Percentiles rank a stretch among this genome's conserved stretches.
Evolutionary conservation across 2,113 vertebrate genomes (phyloP).

Genomic region (Echinops telfairi): DNA sequence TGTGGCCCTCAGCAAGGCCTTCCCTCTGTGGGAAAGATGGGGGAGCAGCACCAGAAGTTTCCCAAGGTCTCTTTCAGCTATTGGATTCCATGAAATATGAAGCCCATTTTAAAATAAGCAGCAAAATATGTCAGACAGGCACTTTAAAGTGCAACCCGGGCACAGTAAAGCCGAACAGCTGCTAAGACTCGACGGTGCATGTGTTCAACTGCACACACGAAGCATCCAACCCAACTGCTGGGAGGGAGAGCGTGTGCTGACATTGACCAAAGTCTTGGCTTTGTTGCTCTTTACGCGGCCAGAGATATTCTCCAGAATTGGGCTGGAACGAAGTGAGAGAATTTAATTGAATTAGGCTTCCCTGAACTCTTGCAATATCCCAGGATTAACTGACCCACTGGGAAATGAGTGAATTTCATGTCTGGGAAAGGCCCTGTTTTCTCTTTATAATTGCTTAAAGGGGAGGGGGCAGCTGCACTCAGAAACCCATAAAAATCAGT

Average conservation of each 20-base stretch:
- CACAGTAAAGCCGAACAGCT: constrained; percentile 84
- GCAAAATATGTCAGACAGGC: constrained; percentile 59
- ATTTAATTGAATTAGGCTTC: constrained; percentile 67
- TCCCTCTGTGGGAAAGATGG: neutral
- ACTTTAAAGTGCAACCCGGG: constrained; percentile 66
- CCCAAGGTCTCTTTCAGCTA: constrained; percentile 15
- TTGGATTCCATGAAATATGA: constrained; percentile 42
- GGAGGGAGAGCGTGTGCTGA: constrained; percentile 32
- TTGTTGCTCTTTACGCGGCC: constrained; percentile 26
- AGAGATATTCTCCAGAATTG: neutral
- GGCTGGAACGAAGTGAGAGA: constrained; percentile 1
- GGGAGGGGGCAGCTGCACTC: neutral
- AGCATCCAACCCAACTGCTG: constrained; percentile 60
- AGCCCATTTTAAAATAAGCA: constrained; percentile 66
- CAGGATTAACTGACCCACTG: constrained; percentile 36
- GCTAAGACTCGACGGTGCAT: constrained; percentile 68
- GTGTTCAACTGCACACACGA: constrained; percentile 71
- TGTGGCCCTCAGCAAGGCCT: neutral
- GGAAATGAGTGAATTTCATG: constrained; percentile 56
- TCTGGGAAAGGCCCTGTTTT: constrained; percentile 65
- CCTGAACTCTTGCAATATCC: neutral
- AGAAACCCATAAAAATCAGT: constrained; percentile 21
- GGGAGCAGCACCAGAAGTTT: neutral
- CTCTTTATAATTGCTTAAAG: constrained; percentile 61
- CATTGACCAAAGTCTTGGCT: constrained; percentile 65